Evolutionary conservation across 2,113 vertebrate genomes (phyloP).

Genomic region (Lophotis ruficrista): DNA sequence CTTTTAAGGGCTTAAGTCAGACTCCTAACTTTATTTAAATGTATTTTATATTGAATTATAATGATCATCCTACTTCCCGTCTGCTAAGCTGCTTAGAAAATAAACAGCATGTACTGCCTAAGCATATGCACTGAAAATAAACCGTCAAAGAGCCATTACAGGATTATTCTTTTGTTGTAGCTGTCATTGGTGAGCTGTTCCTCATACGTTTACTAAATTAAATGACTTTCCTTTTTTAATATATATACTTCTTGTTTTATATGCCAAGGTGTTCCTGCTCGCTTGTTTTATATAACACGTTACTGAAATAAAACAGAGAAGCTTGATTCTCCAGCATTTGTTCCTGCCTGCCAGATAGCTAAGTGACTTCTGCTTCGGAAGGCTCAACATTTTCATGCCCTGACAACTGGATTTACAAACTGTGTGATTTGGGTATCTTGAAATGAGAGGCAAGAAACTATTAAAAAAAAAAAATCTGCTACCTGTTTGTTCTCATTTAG

Average conservation of each 20-base stretch:
- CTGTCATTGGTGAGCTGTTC: conserved; percentile 2
- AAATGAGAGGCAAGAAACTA: background rate
- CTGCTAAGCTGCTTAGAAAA: conserved; percentile 61
- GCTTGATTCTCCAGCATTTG: background rate
- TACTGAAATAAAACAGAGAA: background rate
- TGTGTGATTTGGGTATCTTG: background rate
- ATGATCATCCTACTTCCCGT: conserved; percentile 35
- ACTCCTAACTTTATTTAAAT: conserved; percentile 56
- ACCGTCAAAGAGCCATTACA: conserved; percentile 28
- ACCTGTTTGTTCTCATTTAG: background rate
- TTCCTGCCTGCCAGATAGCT: conserved; percentile 6
- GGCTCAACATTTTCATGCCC: background rate
- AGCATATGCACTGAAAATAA: conserved; percentile 24
- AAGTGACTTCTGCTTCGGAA: conserved; percentile 11
- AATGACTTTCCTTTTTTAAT: background rate
- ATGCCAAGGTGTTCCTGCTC: background rate
- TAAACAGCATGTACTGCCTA: conserved; percentile 36
- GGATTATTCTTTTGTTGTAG: conserved; percentile 53
- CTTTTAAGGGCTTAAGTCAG: conserved; percentile 43
- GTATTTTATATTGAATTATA: conserved; percentile 62
- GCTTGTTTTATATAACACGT: background rate
- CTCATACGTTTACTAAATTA: conserved; percentile 10
- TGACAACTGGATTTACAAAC: conserved; percentile 11
- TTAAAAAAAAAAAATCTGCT: background rate
- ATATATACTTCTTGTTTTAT: background rate